Base-by-base conservation (phyloP, 2,113 vertebrate species). In the Heterotilapia buettikoferi region DNA sequence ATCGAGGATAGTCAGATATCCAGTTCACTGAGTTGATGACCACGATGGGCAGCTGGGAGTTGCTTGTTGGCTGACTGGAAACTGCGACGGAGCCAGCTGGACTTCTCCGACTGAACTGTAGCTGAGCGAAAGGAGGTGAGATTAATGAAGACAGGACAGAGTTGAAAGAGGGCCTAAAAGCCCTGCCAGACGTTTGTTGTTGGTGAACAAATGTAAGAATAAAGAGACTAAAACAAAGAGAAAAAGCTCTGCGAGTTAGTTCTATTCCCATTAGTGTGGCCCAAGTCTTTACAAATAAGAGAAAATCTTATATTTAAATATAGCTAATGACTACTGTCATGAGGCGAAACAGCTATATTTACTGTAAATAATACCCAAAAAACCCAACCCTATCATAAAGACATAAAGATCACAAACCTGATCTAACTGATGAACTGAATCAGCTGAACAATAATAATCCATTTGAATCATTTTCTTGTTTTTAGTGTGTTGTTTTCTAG, bases 221-320 rank as follows among this genome's bases (percentile, higher is more conserved):
- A 38, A 73, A 73, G 2, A 4, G 21, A 43, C 66, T 26, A n/a
- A 43, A 71, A 43, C 21, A 16, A 71, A 45, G 21, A 71, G 38
- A 71, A 71, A 14, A 26, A 16, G 38, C 38, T 43, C 21, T 71
- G 66, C 2, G 5, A 71, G 66, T 71, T 43, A 43, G n/a, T 71
- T 43, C 7, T 43, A 24, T 71, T 71, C 38, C 66, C 38, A 16
- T 26, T 43, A 40, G 12, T 0, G 36, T 0, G 8, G 21, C 80
- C 40, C 82, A 79, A 66, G 50, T 50, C 29, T 24, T 19, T 12
- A 73, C 19, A 68, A 86, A 68, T 5, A 52, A 40, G 26, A 59
- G 63, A 76, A 50, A 24, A 54, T 80, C 21, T 71, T 24, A 33
- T 54, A 24, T 36, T 40, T 68, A 13, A 45, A 73, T 26, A 45